Evolutionary conservation across 2,888 invertebrate species (phyloP).

Genomic region (Eupsilia transversa): DNA sequence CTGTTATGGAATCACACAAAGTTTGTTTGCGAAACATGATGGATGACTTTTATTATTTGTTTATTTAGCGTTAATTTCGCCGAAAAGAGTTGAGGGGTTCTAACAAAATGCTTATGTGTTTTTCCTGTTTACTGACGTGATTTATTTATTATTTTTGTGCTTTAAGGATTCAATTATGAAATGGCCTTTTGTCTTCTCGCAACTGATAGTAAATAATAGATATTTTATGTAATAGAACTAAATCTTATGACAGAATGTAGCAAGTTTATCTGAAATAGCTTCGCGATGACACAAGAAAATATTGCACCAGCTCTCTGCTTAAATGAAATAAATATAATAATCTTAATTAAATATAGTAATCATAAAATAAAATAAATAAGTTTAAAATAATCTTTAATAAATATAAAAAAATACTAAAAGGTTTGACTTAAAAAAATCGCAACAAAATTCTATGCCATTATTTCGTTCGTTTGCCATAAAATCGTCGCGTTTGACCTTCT

Average conservation of each 20-base stretch:
- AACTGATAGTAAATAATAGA: too few relatives aligned
- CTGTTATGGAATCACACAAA: constrained; percentile 20
- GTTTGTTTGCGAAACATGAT: constrained; percentile 48
- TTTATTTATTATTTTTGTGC: constrained; percentile 8
- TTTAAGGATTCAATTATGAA: constrained; percentile 13
- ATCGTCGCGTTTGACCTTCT: constrained; percentile 35
- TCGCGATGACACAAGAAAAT: too few relatives aligned
- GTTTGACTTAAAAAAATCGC: neutral
- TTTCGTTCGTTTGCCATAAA: constrained; percentile 16
- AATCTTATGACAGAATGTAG: too few relatives aligned
- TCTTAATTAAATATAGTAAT: too few relatives aligned
- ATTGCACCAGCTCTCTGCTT: too few relatives aligned
- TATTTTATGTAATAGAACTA: too few relatives aligned
- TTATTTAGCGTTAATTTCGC: constrained; percentile 53
- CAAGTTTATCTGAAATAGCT: too few relatives aligned
- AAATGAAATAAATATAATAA: too few relatives aligned
- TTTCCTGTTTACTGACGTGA: constrained; percentile 27
- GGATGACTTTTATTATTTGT: constrained; percentile 45
- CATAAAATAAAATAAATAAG: too few relatives aligned
- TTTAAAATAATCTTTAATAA: too few relatives aligned
- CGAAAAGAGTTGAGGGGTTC: constrained; percentile 29
- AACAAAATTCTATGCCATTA: constrained; percentile 6
- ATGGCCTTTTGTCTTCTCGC: neutral
- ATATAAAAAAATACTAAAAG: too few relatives aligned
- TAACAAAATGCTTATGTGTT: constrained; percentile 16